These are phyloP conservation scores for Macrosiphum euphorbiae DNA, from an alignment of 2,888 invertebrate species.

Conservation along the genomic window DNA sequence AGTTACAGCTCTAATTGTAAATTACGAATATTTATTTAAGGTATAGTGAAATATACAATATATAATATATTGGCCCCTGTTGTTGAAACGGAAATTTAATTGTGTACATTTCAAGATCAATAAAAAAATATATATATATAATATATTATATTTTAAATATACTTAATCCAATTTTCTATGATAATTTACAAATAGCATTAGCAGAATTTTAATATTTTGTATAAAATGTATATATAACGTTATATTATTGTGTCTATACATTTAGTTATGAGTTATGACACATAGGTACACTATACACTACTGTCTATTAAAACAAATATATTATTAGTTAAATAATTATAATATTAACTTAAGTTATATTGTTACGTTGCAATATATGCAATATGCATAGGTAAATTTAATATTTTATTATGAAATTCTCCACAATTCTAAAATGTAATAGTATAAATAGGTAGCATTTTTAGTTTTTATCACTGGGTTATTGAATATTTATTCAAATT, in stretches of 20 bases:
- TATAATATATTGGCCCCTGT: too few species aligned
- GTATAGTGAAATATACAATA: constrained; percentile 69
- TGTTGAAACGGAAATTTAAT: too few species aligned
- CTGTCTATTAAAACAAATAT: not conserved
- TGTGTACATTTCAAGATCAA: too few species aligned
- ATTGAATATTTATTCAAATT: not conserved
- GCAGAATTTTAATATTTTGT: not conserved
- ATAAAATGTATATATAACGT: not conserved
- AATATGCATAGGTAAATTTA: not conserved
- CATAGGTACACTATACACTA: not conserved
- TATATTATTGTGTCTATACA: not conserved
- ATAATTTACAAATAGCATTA: not conserved
- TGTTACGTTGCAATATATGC: not conserved
- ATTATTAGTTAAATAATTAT: not conserved
- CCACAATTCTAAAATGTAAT: not conserved
- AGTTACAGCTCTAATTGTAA: constrained; percentile 82
- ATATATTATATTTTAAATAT: not conserved
- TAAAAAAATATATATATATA: too few species aligned
- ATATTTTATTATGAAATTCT: not conserved
- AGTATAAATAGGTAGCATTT: too few species aligned
- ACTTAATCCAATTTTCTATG: not conserved
- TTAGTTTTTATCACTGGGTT: not conserved
- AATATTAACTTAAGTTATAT: not conserved
- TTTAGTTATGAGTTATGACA: not conserved
- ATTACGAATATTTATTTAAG: constrained; percentile 80